A percentile compares a stretch with the other conserved stretches of the same genome.
These are phyloP conservation scores for Latrodectus elegans DNA, from an alignment of 2,888 invertebrate species.

Conservation along the genomic window DNA sequence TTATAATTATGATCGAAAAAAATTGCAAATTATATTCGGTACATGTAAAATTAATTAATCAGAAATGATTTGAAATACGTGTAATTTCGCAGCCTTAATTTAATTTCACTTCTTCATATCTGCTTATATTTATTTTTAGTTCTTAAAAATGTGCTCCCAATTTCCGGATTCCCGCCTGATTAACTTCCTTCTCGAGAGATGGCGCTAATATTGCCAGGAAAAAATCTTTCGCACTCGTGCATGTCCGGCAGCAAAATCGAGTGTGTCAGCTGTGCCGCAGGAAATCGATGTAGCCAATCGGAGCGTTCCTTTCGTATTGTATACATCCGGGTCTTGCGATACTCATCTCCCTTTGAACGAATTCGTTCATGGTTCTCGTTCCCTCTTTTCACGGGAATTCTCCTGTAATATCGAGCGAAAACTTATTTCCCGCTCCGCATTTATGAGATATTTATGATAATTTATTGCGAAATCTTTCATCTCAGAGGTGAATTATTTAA, in stretches of 20 bases:
- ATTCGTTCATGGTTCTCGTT: slow-evolving; percentile 29
- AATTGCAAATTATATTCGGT: no score
- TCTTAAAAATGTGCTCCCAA: no score
- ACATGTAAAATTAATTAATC: no score
- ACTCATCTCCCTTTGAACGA: slow-evolving; percentile 53
- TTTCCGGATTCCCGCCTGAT: background rate
- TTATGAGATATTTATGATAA: slow-evolving; percentile 1
- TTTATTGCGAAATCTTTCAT: slow-evolving; percentile 1
- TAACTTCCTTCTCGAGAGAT: slow-evolving; percentile 18
- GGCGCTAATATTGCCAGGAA: slow-evolving; percentile 19
- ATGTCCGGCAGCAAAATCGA: slow-evolving; percentile 48
- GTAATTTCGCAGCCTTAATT: no score
- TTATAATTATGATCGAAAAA: no score
- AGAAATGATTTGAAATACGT: no score
- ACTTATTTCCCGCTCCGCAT: background rate
- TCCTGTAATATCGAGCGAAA: slow-evolving; percentile 35
- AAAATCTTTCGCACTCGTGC: slow-evolving; percentile 36
- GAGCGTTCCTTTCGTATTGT: slow-evolving; percentile 44
- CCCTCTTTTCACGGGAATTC: slow-evolving; percentile 13
- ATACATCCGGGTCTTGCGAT: slow-evolving; percentile 56
- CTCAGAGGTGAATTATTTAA: background rate
- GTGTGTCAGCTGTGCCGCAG: slow-evolving; percentile 64
- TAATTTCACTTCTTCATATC: no score
- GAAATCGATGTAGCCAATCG: slow-evolving; percentile 69
- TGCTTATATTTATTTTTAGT: no score